Percentiles rank a stretch among this genome's conserved stretches.
These are phyloP conservation scores for Poliocrania exsul DNA, from an alignment of 2,797 vertebrate species.

Conservation along the genomic window DNA sequence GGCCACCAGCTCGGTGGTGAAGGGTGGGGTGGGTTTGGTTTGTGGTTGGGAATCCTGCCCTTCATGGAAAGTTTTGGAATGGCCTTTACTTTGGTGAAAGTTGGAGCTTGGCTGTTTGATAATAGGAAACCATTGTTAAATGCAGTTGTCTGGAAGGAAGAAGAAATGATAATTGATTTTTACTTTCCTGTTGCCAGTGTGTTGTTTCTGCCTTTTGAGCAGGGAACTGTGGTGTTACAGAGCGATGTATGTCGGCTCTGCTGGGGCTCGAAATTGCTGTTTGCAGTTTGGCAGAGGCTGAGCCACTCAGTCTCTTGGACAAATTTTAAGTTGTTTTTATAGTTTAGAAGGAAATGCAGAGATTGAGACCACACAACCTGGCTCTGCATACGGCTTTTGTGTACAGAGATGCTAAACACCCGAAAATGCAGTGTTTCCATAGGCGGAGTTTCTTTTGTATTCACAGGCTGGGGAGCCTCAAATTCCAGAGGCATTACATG, in stretches of 20 bases:
- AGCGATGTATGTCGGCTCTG: background rate
- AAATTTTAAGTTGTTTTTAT: slow-evolving; percentile 37
- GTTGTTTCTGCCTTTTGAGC: slow-evolving; percentile 20
- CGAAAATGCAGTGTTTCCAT: slow-evolving; percentile 66
- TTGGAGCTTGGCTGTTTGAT: background rate
- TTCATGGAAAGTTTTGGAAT: background rate
- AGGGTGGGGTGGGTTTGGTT: background rate
- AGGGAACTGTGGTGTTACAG: slow-evolving; percentile 4
- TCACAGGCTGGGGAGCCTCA: slow-evolving; percentile 71
- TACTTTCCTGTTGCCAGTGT: background rate
- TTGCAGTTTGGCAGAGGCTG: slow-evolving; percentile 23
- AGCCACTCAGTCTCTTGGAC: background rate
- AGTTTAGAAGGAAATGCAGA: slow-evolving; percentile 9
- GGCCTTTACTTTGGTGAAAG: background rate
- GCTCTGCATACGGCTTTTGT: slow-evolving; percentile 43
- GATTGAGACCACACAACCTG: slow-evolving; percentile 63
- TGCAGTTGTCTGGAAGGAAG: background rate
- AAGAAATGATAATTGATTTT: background rate
- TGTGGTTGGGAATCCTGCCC: background rate
- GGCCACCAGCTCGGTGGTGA: background rate
- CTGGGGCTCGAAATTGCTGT: background rate
- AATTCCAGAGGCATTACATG: slow-evolving; percentile 80
- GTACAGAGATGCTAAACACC: slow-evolving; percentile 66
- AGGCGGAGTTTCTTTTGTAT: slow-evolving; percentile 75
- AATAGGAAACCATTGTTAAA: background rate